phyloP scores from a whole-genome alignment of 2,113 vertebrate species.

The Meles meles region DNA sequence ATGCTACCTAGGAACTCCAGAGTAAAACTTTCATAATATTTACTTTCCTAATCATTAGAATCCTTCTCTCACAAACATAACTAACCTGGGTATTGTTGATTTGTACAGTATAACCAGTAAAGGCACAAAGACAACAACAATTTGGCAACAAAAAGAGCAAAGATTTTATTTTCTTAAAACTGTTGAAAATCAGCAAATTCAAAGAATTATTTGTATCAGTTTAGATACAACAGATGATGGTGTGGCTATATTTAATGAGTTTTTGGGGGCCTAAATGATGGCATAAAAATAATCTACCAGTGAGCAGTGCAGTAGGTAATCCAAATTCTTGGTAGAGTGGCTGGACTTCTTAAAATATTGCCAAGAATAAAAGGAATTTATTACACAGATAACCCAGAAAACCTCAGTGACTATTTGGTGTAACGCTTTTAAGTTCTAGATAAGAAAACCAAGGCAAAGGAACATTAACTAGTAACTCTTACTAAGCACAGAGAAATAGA shows the following conservation, averaged over 20 bases:
- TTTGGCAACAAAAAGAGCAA: neutral
- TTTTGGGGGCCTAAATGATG: neutral
- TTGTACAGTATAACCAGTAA: neutral
- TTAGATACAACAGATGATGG: neutral
- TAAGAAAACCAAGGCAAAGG: neutral
- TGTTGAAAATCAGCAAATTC: neutral
- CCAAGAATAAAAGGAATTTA: neutral
- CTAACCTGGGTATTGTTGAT: neutral
- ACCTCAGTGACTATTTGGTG: neutral
- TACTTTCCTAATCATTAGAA: neutral
- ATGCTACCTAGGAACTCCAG: neutral
- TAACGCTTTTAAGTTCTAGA: neutral
- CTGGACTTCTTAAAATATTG: slow-evolving; percentile 12
- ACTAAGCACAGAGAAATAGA: neutral
- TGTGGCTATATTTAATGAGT: neutral
- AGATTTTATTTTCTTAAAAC: neutral
- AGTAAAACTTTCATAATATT: neutral
- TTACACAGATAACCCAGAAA: neutral
- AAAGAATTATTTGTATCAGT: neutral
- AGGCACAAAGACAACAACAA: neutral
- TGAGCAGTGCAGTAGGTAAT: neutral
- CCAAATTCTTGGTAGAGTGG: neutral
- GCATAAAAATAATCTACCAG: neutral
- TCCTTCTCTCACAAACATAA: neutral
- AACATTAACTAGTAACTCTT: neutral